phyloP scores from a whole-genome alignment of 2,113 vertebrate genomes.

The Pampusana beccarii region DNA sequence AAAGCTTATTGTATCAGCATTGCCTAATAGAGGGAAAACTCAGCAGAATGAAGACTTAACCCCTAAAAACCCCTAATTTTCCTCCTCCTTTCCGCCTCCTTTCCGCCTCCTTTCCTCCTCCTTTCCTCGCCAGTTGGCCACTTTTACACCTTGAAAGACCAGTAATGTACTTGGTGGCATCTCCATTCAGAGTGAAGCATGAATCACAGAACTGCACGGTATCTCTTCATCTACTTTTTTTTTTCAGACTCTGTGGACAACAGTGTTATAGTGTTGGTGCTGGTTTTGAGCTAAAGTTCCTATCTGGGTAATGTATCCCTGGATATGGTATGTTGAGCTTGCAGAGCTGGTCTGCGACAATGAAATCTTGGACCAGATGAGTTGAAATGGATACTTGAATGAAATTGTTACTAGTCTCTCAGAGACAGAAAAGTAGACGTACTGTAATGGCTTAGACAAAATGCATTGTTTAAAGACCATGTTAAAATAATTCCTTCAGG shows the following conservation, averaged over 20 bases:
- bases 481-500: conserved; percentile 28
- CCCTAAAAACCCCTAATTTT: no score
- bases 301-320: not conserved
- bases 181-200: not conserved
- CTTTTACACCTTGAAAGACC: not conserved
- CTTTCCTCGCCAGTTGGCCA: no score
- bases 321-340: not conserved
- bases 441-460: conserved; percentile 25
- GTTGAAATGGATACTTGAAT: conserved; percentile 40
- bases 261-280: not conserved
- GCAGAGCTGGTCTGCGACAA: not conserved
- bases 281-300: conserved; percentile 9
- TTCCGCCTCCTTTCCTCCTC: no score
- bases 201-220: not conserved
- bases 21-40: not conserved
- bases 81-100: no score
- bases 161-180: not conserved
- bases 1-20: not conserved
- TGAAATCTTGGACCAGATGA: conserved; percentile 3
- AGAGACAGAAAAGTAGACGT: conserved; percentile 13
- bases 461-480: conserved; percentile 39
- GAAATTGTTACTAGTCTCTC: conserved; percentile 35
- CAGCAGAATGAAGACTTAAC: not conserved
- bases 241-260: not conserved
- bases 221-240: not conserved